These are phyloP conservation scores for Chanos chanos DNA, from an alignment of 2,797 vertebrate genomes.

Conservation along the genomic window DNA sequence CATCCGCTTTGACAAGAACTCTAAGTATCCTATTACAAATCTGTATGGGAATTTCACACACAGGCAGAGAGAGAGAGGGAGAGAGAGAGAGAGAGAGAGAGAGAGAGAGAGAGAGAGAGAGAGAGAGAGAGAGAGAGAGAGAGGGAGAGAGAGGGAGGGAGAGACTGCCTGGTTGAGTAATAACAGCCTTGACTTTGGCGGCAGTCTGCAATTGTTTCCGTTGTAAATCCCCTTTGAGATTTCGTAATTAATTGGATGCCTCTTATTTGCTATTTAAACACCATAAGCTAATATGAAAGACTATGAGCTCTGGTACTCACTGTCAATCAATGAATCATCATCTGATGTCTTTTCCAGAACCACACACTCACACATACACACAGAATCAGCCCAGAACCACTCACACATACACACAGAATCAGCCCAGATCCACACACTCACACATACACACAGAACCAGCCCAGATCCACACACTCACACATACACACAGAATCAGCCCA, in stretches of 20 bases:
- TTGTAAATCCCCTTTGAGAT: conserved; percentile 70
- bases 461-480: conserved; percentile 8
- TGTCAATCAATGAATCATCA: conserved; percentile 69
- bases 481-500: no score
- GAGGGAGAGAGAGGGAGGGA: conserved; percentile 32
- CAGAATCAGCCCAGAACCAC: no score
- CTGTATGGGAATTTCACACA: not conserved
- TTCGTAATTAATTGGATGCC: conserved; percentile 68
- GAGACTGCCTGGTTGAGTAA: conserved; percentile 35
- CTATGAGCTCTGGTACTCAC: conserved; percentile 60
- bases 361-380: no score
- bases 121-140: conserved; percentile 22
- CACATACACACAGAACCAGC: no score
- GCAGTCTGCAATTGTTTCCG: conserved; percentile 60
- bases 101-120: conserved; percentile 1
- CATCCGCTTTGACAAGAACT: conserved; percentile 36
- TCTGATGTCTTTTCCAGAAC: conserved; percentile 44
- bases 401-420: no score
- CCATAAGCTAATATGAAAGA: conserved; percentile 60
- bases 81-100: not conserved
- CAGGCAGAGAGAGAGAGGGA: not conserved
- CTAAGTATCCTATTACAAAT: conserved; percentile 22
- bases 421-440: not conserved
- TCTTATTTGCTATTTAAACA: conserved; percentile 65
- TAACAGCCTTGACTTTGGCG: conserved; percentile 48